Base-by-base conservation (phyloP, 2,888 invertebrate species). In the Leptarthrus brevirostris region DNA sequence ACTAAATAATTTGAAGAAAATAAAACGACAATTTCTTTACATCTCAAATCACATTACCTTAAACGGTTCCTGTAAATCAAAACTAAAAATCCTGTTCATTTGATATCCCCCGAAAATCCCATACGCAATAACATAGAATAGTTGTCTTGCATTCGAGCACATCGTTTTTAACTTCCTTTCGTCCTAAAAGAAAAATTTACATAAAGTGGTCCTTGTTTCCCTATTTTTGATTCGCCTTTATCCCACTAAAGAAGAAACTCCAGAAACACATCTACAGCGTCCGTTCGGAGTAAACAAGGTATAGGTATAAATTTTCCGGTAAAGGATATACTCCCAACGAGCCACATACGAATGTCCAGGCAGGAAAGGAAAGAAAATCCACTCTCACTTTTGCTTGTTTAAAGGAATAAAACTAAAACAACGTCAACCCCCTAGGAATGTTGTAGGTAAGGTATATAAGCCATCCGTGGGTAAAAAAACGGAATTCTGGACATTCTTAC, bases 191-290 rank as follows among this genome's bases (percentile, higher is more conserved):
- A 69, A 26, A 73, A 75, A 75, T 75, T 75, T 75, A 73, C 75
- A 75, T 75, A 73, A 75, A 75, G 69, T 73, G 58, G 74, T 72
- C 72, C 75, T 73, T 73, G 70, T 64, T 73, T 75, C 69, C 75
- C 69, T 26, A 66, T 72, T 75, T 75, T 56, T 73, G 73, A 69
- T 73, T 73, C 73, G 73, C 56, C 22, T 69, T 44, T 30, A 30
- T 36, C 64, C 24, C 40, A 24, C n/a, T 14, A 16, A 66, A 47
- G 12, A 26, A 49, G 26, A 24, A 14, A 24, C 26, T 56, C 10
- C 26, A 49, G 16, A 66, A 24, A 66, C 47, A 66, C 44, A 44
- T 47, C 16, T 47, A 66, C 44, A 66, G 18, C 47, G 26, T 18
- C n/a, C 44, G 47, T 66, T 16, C 44, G 16, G 26, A 47, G 47